Conservation (phyloP, 2,797 vertebrate species). For the Spinibarbus caldwelli region DNA sequence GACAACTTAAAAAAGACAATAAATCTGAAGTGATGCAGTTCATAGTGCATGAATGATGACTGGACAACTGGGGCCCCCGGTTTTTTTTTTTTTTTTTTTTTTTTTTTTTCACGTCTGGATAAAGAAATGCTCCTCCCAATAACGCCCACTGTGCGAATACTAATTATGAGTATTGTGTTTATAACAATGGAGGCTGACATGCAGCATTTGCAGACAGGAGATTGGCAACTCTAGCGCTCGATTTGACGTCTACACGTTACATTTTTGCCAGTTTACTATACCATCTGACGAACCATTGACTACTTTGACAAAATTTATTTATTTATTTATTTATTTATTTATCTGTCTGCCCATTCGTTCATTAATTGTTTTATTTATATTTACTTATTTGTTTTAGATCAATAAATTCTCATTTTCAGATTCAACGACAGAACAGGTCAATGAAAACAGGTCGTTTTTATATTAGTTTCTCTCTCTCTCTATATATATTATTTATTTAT, state of each 20-base stretch:
- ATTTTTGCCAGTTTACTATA: slow-evolving; percentile 18
- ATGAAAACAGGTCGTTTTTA: neutral
- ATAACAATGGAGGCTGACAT: slow-evolving; percentile 43
- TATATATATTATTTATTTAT: neutral
- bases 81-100: slow-evolving; percentile 29
- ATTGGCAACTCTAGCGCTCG: slow-evolving; percentile 21
- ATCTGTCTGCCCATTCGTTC: neutral
- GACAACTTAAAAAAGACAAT: neutral
- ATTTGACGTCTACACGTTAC: slow-evolving; percentile 29
- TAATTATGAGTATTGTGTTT: slow-evolving; percentile 71
- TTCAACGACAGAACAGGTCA: neutral
- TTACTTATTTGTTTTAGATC: neutral
- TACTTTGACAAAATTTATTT: neutral
- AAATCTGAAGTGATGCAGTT: neutral
- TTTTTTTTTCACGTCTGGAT: slow-evolving; percentile 49
- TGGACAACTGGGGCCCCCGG: slow-evolving; percentile 20
- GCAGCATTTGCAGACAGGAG: slow-evolving; percentile 34
- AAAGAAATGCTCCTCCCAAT: slow-evolving; percentile 69
- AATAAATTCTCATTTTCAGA: neutral
- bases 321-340: too few relatives aligned
- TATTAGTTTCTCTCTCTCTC: too few relatives aligned
- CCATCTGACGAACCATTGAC: neutral
- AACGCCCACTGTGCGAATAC: slow-evolving; percentile 74
- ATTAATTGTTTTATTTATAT: neutral
- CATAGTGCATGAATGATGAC: slow-evolving; percentile 17